Percentiles rank a stretch among this genome's conserved stretches.
Evolutionary conservation across 2,888 invertebrate species (phyloP).

Genomic region (Caradrina kadenii): DNA sequence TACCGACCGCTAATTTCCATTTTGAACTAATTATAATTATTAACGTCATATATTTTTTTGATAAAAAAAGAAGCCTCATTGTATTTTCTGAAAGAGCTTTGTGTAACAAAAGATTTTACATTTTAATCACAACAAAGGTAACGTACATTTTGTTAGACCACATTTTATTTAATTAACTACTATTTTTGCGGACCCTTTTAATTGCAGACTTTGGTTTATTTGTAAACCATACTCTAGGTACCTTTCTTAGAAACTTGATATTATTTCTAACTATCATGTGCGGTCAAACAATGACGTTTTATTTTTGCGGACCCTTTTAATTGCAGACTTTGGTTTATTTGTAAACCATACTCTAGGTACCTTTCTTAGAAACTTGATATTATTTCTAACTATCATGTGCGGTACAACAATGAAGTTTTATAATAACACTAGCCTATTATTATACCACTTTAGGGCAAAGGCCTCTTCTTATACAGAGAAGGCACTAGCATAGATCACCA

Average conservation of each 20-base stretch:
- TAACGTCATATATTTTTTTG: slow-evolving; percentile 11
- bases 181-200: slow-evolving; percentile 10
- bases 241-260: no score
- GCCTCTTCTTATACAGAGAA: no score
- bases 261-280: no score
- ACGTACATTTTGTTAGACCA: not conserved
- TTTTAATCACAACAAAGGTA: slow-evolving; percentile 33
- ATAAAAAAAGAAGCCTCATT: not conserved
- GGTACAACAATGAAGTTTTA: no score
- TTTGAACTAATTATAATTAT: slow-evolving; percentile 10
- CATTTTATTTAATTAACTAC: slow-evolving; percentile 32
- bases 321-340: not conserved
- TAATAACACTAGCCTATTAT: no score
- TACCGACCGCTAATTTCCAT: slow-evolving; percentile 15
- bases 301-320: slow-evolving; percentile 9
- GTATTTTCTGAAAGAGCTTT: not conserved
- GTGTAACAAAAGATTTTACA: slow-evolving; percentile 19
- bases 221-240: not conserved
- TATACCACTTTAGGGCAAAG: no score
- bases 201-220: not conserved
- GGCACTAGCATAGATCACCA: no score
- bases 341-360: not conserved
- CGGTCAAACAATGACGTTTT: no score
- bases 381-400: no score
- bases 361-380: no score